Conservation (phyloP, 1,140 invertebrate genomes). For the Araneus ventricosus region DNA sequence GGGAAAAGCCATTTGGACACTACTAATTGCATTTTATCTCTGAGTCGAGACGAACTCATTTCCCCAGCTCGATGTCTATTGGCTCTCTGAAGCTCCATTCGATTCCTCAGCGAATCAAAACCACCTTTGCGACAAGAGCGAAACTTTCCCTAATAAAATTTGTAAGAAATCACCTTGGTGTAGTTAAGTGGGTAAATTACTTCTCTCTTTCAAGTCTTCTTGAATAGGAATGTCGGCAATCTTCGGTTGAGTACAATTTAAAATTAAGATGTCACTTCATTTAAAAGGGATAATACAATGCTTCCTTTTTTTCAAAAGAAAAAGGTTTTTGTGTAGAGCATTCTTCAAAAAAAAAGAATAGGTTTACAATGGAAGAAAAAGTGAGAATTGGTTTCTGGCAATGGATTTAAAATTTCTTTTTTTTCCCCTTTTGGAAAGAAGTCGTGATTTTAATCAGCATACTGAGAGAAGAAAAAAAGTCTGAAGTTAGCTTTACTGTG, state of each 20-base stretch:
- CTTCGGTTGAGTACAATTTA: not conserved
- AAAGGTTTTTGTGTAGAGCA: not conserved
- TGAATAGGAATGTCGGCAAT: not conserved
- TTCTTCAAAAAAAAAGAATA: not conserved
- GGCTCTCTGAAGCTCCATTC: constrained; percentile 6
- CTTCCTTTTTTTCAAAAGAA: not conserved
- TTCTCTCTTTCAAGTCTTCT: not conserved
- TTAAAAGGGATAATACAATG: not conserved
- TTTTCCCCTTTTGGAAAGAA: too few relatives aligned
- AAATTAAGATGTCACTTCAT: constrained; percentile 13
- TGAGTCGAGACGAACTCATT: not conserved
- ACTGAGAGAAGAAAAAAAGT: too few relatives aligned
- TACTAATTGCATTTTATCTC: constrained; percentile 37
- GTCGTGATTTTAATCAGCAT: too few relatives aligned
- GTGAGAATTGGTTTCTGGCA: not conserved
- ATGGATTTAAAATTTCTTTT: not conserved
- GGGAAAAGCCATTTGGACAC: constrained; percentile 39
- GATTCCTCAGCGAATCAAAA: not conserved
- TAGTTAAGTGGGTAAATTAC: constrained; percentile 25
- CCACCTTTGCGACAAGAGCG: not conserved
- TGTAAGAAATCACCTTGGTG: constrained; percentile 25
- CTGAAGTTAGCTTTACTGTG: too few relatives aligned
- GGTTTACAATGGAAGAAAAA: not conserved
- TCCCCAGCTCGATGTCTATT: constrained; percentile 3
- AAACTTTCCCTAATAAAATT: constrained; percentile 41